Conservation (phyloP, 2,888 invertebrate species). For the Ectropis crepuscularia region DNA sequence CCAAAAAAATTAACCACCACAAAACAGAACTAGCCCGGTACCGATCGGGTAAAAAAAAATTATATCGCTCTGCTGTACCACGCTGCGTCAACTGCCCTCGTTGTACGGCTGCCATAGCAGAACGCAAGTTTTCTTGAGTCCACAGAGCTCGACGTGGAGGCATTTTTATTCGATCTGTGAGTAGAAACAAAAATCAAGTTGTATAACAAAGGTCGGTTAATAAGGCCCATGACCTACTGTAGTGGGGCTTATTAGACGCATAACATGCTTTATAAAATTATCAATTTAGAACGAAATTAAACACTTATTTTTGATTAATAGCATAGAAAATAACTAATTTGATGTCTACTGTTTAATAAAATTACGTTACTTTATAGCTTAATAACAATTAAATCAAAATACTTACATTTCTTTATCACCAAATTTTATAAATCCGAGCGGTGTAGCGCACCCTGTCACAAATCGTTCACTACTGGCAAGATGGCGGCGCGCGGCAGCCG, state of each 20-base stretch:
- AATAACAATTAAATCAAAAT: not conserved
- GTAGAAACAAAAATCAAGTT: not conserved
- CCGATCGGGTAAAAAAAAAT: no score
- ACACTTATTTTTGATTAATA: not conserved
- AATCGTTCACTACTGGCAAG: not conserved
- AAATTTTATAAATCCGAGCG: not conserved
- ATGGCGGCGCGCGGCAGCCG: not conserved
- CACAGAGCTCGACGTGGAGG: not conserved
- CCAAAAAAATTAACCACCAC: no score
- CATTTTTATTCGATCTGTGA: not conserved
- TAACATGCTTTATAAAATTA: not conserved
- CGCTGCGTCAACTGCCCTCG: conserved; percentile 5
- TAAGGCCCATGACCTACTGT: conserved; percentile 3
- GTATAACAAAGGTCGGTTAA: conserved; percentile 1
- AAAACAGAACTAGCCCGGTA: no score
- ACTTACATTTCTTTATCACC: not conserved
- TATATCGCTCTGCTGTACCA: not conserved
- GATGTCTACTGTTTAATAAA: no score
- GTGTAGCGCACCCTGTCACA: not conserved
- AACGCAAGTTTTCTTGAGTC: not conserved
- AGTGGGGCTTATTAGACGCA: conserved; percentile 3
- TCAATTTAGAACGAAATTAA: no score
- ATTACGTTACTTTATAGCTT: no score
- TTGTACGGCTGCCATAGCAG: not conserved
- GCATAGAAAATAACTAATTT: no score